Percentiles rank a stretch among this genome's conserved stretches.
Evolutionary conservation across 2,888 invertebrate genomes (phyloP).

Genomic region (Caenorhabditis zanzibari): DNA sequence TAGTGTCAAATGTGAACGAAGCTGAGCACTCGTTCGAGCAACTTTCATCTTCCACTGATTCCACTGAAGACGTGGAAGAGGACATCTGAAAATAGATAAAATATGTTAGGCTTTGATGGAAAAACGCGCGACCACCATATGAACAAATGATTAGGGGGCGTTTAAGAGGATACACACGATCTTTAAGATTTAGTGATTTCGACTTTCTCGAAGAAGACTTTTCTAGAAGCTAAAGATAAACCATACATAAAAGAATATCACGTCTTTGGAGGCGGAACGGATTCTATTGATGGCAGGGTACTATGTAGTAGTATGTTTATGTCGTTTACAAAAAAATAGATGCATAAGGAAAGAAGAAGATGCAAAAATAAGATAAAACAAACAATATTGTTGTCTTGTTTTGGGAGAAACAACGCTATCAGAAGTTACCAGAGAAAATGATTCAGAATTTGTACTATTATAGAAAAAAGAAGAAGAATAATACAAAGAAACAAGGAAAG

Average conservation of each 20-base stretch:
- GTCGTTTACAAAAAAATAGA: constrained; percentile 51
- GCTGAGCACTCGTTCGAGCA: constrained; percentile 74
- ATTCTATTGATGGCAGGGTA: constrained; percentile 22
- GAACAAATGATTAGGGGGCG: constrained; percentile 12
- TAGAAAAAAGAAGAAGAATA: constrained; percentile 1
- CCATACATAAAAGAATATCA: neutral
- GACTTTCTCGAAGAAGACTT: neutral
- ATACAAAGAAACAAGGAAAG: constrained; percentile 2
- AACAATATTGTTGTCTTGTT: constrained; percentile 14
- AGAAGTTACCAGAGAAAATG: constrained; percentile 16
- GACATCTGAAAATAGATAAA: constrained; percentile 56
- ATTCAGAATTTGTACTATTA: constrained; percentile 24
- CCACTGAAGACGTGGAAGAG: constrained; percentile 66
- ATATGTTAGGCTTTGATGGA: neutral
- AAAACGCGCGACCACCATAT: neutral
- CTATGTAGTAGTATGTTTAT: constrained; percentile 20
- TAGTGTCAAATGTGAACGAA: constrained; percentile 76
- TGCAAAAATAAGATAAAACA: constrained; percentile 23
- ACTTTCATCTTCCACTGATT: constrained; percentile 70
- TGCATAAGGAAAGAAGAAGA: constrained; percentile 46
- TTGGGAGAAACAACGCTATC: constrained; percentile 22
- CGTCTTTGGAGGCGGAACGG: constrained; percentile 26
- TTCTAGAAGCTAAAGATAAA: neutral
- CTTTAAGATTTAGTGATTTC: neutral
- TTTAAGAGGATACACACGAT: constrained; percentile 3